Conservation (phyloP, 1,140 invertebrate genomes). For the Brachionus rubens region DNA sequence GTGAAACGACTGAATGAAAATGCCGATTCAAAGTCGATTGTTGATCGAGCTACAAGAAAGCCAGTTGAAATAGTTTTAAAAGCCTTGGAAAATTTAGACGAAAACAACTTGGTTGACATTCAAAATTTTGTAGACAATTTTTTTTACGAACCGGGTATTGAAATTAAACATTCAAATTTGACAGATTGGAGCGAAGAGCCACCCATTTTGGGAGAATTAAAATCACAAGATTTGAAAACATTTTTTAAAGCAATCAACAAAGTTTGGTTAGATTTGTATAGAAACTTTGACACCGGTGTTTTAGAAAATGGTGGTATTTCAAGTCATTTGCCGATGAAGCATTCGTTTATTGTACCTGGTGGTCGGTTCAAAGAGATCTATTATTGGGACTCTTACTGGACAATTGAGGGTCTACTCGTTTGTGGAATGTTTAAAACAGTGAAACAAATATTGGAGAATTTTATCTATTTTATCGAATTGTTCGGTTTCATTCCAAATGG, state of each 20-base stretch:
- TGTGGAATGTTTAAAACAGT: slow-evolving; percentile 78
- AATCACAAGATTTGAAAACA: background rate
- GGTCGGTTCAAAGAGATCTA: slow-evolving; percentile 81
- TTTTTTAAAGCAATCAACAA: background rate
- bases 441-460: slow-evolving; percentile 67
- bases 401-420: slow-evolving; percentile 75
- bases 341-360: slow-evolving; percentile 73
- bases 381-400: slow-evolving; percentile 94
- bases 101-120: background rate
- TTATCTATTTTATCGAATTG: slow-evolving; percentile 50
- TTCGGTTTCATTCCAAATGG: slow-evolving; percentile 82
- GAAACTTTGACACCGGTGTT: background rate
- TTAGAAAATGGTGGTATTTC: background rate
- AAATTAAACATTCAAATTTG: slow-evolving; percentile 9
- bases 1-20: background rate
- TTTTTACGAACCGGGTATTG: background rate
- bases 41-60: slow-evolving; percentile 28
- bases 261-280: slow-evolving; percentile 29
- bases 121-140: background rate
- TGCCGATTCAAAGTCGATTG: slow-evolving; percentile 26
- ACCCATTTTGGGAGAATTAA: background rate
- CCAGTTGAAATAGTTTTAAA: background rate
- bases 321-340: slow-evolving; percentile 1
- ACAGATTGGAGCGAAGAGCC: slow-evolving; percentile 2
- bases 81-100: slow-evolving; percentile 17